phyloP scores from a whole-genome alignment of 2,113 vertebrate genomes.

The Myotis davidii region DNA sequence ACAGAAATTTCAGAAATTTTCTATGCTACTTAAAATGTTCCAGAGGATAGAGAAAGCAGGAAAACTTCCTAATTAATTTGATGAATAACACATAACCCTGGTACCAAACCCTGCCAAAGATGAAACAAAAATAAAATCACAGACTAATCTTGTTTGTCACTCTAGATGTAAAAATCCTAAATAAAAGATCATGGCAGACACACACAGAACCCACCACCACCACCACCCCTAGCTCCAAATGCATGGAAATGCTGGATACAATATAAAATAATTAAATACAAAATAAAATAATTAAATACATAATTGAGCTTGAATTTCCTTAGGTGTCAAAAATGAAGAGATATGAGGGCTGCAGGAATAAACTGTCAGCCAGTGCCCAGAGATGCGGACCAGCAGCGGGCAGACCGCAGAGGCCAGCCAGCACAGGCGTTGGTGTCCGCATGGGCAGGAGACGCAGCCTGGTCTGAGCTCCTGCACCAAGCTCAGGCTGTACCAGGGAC shows the following conservation, averaged over 20 bases:
- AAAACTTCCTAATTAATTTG: conserved; percentile 75
- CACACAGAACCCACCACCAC: background rate
- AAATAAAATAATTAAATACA: conserved; percentile 10
- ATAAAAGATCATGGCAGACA: conserved; percentile 6
- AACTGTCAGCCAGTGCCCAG: background rate
- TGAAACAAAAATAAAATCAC: conserved; percentile 72
- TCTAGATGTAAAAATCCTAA: conserved; percentile 51
- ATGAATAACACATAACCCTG: conserved; percentile 71
- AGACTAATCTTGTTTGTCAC: conserved; percentile 59
- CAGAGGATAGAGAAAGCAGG: conserved; percentile 58
- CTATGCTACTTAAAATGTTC: conserved; percentile 64
- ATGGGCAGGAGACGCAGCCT: background rate
- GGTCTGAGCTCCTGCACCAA: background rate
- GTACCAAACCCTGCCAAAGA: conserved; percentile 62
- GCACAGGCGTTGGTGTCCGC: background rate
- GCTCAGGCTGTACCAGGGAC: background rate
- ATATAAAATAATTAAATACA: conserved; percentile 28
- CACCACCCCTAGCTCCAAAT: background rate
- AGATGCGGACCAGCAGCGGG: background rate
- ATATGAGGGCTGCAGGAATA: background rate
- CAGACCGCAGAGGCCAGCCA: background rate
- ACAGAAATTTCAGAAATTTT: conserved; percentile 59
- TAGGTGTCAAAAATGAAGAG: background rate
- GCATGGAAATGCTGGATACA: background rate
- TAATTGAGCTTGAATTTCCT: background rate